Base-by-base conservation (phyloP, 2,113 vertebrate species). In the Ptychochromis oligacanthus region DNA sequence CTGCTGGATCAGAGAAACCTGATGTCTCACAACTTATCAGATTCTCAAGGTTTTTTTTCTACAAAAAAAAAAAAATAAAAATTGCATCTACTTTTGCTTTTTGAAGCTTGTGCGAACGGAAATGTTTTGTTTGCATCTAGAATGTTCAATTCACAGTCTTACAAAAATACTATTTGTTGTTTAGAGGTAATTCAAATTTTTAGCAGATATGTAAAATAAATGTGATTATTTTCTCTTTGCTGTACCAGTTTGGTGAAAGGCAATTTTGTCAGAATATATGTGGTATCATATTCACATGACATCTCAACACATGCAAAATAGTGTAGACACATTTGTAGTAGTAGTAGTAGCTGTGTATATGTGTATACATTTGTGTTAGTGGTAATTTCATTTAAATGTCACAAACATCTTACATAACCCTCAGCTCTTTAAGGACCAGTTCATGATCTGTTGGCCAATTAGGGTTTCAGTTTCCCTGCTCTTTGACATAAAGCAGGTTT, bases 211-310 rank as follows among this genome's bases (percentile, higher is more conserved):
- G 85, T 84, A 95, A 95, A 96, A 95, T 94, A 97, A 90, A 96
- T 36, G 85, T 78, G 82, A 85, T 93, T 87, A 60, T 87, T 89
- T 86, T 85, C 61, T 93, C 79, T 95, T 88, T 75, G 83, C 91
- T 88, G 95, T 93, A 95, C 92, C 97, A 96, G 96, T 95, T 95
- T 97, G 97, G 97, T 97, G 97, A 98, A 97, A 99, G 97, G 96
- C 95, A 94, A 82, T 90, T 90, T 26, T 82, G 62, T 90, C 83
- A 81, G 80, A 74, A 88, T 89, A 95, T 80, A 93, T 64, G 67
- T 59, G 22, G n/a, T 40, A 67, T 88, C 76, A 87, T 89, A 79
- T 61, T 89, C 78, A 88, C 83, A 81, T 77, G 87, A 93, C 84
- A 92, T 91, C 88, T 84, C 82, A 86, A 92, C 90, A 94, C 94